Base-by-base conservation (phyloP, 2,797 vertebrate species). In the Cynodonichthys magdalenae region DNA sequence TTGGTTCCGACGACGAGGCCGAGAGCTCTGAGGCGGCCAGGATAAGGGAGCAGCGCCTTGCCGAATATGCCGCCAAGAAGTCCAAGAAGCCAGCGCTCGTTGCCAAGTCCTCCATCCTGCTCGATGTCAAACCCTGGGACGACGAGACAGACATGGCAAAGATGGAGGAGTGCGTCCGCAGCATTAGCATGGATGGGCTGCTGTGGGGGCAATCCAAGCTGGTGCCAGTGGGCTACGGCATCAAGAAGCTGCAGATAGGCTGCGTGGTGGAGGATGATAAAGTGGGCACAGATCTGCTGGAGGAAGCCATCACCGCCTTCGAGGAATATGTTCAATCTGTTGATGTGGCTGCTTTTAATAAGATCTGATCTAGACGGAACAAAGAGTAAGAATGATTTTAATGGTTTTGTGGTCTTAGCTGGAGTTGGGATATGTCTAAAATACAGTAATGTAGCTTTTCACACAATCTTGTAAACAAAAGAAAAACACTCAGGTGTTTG, bases 211-310 rank as follows among this genome's bases (percentile, higher is more conserved):
- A 94, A 57, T 96, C 97, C 75, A 98, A 98, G 84, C 66, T 98
- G 60, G 94, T 98, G 55, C 96, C 96, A 0, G 97, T 93, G 76
- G 97, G 97, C 6, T 99, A 99, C 12, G 96, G 97, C 79, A 98
- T 98, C 90, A 96, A 94, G 87, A 99, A 99, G 77, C 95, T 99
- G 58, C 97, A 98, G 85, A 98, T 99, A 60, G 95, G 95, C 0
- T 98, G 96, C 15, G 96, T 99, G 55, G 97, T 98, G 76, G 97
- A 98, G 92, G 97, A 98, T 47, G 95, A 98, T 59, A 99, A 98
- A 90, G 95, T 98, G 74, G 96, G 97, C 71, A 98, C 96, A 14
- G 96, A 98, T 81, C 89, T 95, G 89, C 85, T 99, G 83, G 96
- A 99, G 82, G 96, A 98, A 70, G 92, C 88, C 80, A 97, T 98